A percentile compares a stretch with the other conserved stretches of the same genome.
phyloP scores from a whole-genome alignment of 2,888 invertebrate species.

The Drosophila imparisetae region DNA sequence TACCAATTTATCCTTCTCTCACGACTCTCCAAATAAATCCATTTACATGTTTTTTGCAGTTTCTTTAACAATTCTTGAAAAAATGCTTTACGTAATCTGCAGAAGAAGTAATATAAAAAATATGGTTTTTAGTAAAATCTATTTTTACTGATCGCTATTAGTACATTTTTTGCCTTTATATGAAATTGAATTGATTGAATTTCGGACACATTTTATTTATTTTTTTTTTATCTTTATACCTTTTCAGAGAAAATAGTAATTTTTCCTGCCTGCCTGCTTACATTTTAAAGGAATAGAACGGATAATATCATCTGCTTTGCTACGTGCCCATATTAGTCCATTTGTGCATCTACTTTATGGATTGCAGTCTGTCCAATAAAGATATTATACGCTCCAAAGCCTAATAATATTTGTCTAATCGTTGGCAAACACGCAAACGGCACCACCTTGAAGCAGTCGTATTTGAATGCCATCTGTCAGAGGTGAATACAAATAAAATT shows the following conservation, averaged over 20 bases:
- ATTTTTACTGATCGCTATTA: no score
- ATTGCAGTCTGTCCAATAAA: not conserved
- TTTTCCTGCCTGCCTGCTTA: not conserved
- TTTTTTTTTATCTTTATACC: not conserved
- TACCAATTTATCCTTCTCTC: not conserved
- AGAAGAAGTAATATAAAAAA: no score
- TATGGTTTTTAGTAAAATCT: no score
- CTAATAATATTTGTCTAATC: conserved; percentile 20
- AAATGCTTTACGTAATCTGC: no score
- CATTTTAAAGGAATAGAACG: not conserved
- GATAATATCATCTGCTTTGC: not conserved
- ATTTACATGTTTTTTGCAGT: no score
- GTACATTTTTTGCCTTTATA: no score
- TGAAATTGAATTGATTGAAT: not conserved
- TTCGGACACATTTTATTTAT: not conserved
- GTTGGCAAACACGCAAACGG: conserved; percentile 34
- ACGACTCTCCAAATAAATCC: not conserved
- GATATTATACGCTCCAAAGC: not conserved
- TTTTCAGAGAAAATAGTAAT: not conserved
- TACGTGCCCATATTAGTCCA: not conserved
- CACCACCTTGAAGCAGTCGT: conserved; percentile 13
- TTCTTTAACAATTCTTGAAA: no score
- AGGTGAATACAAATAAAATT: conserved; percentile 20
- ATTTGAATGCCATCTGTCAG: not conserved
- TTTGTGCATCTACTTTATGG: not conserved